Conservation (phyloP, 2,113 vertebrate genomes). For the Pleuronectes platessa region DNA sequence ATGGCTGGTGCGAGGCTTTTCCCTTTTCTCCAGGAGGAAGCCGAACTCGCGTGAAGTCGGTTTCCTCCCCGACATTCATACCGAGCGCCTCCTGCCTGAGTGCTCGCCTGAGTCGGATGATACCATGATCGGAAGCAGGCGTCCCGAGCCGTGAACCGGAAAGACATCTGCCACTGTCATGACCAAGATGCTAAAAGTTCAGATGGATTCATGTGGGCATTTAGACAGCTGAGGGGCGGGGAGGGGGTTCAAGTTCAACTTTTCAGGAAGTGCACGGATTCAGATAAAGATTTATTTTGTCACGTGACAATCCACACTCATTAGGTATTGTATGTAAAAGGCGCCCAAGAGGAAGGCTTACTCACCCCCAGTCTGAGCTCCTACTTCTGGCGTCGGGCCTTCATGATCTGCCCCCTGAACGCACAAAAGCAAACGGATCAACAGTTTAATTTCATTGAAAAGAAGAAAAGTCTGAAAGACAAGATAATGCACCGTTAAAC, state of each 20-base stretch:
- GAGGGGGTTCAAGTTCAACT: background rate
- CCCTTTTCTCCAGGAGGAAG: slow-evolving; percentile 37
- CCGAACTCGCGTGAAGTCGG: slow-evolving; percentile 44
- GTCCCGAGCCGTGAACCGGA: slow-evolving; percentile 30
- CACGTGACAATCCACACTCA: no score
- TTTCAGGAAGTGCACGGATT: background rate
- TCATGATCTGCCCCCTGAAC: slow-evolving; percentile 14
- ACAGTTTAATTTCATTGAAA: background rate
- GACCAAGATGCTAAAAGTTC: slow-evolving; percentile 31
- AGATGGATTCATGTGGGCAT: slow-evolving; percentile 21
- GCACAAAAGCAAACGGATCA: background rate
- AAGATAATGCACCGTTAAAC: background rate
- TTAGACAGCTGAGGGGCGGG: slow-evolving; percentile 11
- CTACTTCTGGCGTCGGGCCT: slow-evolving; percentile 41
- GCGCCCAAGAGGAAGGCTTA: slow-evolving; percentile 3
- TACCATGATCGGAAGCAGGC: slow-evolving; percentile 27
- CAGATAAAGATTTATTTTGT: background rate
- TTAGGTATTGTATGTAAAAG: no score
- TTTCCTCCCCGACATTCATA: slow-evolving; percentile 50
- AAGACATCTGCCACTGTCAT: slow-evolving; percentile 28
- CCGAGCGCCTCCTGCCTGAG: slow-evolving; percentile 6
- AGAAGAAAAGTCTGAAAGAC: background rate
- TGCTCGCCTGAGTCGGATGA: slow-evolving; percentile 34
- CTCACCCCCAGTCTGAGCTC: slow-evolving; percentile 35
- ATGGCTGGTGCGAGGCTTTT: slow-evolving; percentile 38